Evolutionary conservation across 2,888 invertebrate species (phyloP).

Genomic region (Pediacus dermestoides): DNA sequence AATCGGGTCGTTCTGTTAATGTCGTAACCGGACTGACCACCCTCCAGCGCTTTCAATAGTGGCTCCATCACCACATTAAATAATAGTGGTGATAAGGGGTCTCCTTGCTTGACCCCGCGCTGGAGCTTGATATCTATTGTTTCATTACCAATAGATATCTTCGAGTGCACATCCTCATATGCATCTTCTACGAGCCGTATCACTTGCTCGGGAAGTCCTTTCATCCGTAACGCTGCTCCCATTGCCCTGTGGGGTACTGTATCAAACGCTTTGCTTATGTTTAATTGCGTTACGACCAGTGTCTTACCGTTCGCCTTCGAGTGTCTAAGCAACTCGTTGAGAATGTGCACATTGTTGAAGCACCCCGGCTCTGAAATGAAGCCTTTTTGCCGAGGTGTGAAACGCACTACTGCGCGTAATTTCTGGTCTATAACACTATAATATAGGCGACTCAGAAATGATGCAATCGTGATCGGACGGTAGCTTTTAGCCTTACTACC

Average conservation of each 20-base stretch:
- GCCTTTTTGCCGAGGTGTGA: conserved; percentile 35
- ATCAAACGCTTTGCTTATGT: conserved; percentile 49
- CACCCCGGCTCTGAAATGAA: conserved; percentile 36
- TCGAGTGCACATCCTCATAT: conserved; percentile 38
- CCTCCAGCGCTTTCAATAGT: conserved; percentile 30
- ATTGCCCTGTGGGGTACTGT: conserved; percentile 33
- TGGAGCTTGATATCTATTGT: conserved; percentile 29
- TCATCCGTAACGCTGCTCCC: conserved; percentile 32
- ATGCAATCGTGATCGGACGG: conserved; percentile 38
- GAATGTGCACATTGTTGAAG: conserved; percentile 36
- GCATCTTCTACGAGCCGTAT: conserved; percentile 32
- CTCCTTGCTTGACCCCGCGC: conserved; percentile 46
- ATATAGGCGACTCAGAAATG: conserved; percentile 33
- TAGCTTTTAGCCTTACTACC: conserved; percentile 29
- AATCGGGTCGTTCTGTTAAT: conserved; percentile 19
- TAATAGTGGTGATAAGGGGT: conserved; percentile 43
- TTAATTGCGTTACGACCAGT: conserved; percentile 45
- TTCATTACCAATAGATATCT: conserved; percentile 23
- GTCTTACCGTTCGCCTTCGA: conserved; percentile 29
- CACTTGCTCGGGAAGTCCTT: conserved; percentile 38
- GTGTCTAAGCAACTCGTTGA: conserved; percentile 32
- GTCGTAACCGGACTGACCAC: conserved; percentile 25
- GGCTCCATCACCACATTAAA: conserved; percentile 42
- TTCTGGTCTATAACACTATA: conserved; percentile 34
- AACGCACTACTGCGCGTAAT: conserved; percentile 16